Conservation (phyloP, 2,113 vertebrate genomes). For the Agapornis roseicollis region DNA sequence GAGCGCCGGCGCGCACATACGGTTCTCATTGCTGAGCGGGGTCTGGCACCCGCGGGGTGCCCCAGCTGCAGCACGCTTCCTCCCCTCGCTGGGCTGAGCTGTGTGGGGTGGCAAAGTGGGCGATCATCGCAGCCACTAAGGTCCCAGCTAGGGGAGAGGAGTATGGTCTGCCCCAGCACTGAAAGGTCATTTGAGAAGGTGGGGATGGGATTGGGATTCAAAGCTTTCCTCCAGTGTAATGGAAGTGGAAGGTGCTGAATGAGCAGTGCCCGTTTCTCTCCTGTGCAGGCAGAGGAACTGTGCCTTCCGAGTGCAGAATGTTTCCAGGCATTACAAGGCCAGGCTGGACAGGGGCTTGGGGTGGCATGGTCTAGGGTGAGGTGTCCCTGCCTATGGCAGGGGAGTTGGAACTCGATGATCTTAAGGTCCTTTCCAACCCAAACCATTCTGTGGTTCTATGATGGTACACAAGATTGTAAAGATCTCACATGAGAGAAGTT, state of each 20-base stretch:
- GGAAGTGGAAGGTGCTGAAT: background rate
- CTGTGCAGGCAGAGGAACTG: background rate
- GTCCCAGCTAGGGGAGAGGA: background rate
- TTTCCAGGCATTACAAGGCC: background rate
- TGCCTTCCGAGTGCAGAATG: rapidly evolving
- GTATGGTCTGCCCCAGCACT: no score
- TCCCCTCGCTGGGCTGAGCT: background rate
- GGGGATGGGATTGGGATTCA: background rate
- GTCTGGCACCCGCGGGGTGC: background rate
- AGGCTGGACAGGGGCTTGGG: background rate
- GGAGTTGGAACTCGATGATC: background rate
- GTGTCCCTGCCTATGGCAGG: background rate
- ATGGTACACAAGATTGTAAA: background rate
- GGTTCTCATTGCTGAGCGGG: conserved; percentile 15
- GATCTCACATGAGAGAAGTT: background rate
- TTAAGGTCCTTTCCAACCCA: background rate
- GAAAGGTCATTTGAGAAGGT: background rate
- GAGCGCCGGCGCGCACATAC: background rate
- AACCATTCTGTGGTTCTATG: background rate
- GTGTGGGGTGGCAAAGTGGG: background rate
- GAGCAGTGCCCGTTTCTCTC: background rate
- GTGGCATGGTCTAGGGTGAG: background rate
- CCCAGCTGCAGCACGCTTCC: background rate
- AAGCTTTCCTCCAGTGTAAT: background rate
- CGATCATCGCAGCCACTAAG: background rate